Evolutionary conservation across 2,113 vertebrate species (phyloP).

Genomic region (Peromyscus leucopus): DNA sequence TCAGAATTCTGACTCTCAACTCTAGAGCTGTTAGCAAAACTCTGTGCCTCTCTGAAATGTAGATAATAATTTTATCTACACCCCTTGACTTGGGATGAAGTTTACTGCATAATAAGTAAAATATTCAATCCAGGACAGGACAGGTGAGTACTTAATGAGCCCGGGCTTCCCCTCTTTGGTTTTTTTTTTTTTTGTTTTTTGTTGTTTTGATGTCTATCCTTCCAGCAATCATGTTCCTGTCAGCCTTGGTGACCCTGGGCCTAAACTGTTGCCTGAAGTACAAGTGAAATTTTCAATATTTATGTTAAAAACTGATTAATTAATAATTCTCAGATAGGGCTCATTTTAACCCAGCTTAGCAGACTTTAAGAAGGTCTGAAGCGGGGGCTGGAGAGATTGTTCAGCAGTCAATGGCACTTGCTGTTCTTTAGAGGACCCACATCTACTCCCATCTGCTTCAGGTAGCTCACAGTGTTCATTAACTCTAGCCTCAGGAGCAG

Average conservation of each 20-base stretch:
- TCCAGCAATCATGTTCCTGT: background rate
- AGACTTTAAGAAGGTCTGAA: background rate
- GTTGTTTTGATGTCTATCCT: background rate
- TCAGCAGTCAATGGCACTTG: background rate
- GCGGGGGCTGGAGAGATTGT: background rate
- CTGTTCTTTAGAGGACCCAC: background rate
- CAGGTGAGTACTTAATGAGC: background rate
- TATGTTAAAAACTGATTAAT: background rate
- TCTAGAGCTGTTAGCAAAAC: background rate
- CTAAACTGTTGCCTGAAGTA: background rate
- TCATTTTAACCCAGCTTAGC: constrained; percentile 22
- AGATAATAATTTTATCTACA: background rate
- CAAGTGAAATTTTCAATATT: background rate
- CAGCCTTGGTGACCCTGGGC: background rate
- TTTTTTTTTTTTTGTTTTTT: too few species aligned
- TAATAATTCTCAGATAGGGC: background rate
- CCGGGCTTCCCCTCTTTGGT: background rate
- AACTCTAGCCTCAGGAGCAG: background rate
- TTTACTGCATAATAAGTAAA: background rate
- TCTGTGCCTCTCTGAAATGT: background rate
- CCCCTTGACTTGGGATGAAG: background rate
- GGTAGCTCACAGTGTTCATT: background rate
- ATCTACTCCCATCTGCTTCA: background rate
- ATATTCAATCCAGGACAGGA: background rate
- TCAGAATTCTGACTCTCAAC: background rate